Evolutionary conservation across 2,888 invertebrate species (phyloP), one percentile per base, ranked within the genome.

Genomic region (Pedicia rivosa): DNA sequence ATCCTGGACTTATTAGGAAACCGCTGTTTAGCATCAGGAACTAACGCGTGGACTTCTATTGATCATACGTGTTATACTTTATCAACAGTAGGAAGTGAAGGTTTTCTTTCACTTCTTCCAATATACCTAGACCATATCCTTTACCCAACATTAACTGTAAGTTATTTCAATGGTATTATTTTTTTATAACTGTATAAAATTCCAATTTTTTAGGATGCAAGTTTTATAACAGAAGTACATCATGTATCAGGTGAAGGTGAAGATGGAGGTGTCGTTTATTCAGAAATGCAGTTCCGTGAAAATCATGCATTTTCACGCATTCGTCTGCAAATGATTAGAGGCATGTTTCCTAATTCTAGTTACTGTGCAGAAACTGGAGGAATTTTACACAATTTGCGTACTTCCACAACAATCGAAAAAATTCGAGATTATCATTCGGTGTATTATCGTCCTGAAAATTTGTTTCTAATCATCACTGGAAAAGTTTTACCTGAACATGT

Each of bases 221-320:
- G 74, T 3, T 92, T 76, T 54, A 64, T 75, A 19, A 92, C 91
- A 1, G 92, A 92, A 64, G 90, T 94, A 1, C 88, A 92, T 58
- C 91, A 92, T 55, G 68, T 92, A 42, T 86, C 82, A 48, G 82
- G 78, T 0, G 76, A 82, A 41, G 92, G 91, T 1, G 78, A 83
- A 45, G 80, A 94, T 65, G 87, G 81, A 9, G 94, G 94, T 14
- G 87, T 92, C 10, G 90, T 92, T n/a, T 92, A 92, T 56, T 87
- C 86, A 57, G 92, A 94, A 65, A 90, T 91, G 83, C 90, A 88
- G 59, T 83, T 79, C 1, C 56, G 72, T 20, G 88, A 88, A 56
- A 87, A 84, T 56, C 70, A 68, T n/a, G 79, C 80, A 4, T 81
- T 81, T 52, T 73, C 74, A 40, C 64, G 78, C 41, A 70, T 78